Conservation (phyloP, 2,113 vertebrate genomes). For the Mustelus asterias region DNA sequence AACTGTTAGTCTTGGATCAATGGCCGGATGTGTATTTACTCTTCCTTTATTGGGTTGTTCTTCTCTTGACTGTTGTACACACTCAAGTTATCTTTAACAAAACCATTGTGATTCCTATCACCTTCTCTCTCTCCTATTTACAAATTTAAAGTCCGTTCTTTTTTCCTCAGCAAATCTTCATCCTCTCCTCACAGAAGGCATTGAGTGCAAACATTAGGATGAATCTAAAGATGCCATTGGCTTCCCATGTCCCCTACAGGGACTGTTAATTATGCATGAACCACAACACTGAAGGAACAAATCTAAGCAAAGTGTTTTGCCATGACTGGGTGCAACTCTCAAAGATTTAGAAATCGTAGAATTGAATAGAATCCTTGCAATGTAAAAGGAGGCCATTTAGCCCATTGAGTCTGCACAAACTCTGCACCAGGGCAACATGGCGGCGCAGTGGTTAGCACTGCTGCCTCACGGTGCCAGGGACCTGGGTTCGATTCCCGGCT, state of each 20-base stretch:
- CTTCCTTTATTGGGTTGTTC: not conserved
- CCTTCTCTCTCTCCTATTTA: not conserved
- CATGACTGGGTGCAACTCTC: not conserved
- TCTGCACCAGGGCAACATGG: too few relatives aligned
- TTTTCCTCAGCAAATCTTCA: not conserved
- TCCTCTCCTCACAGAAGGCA: not conserved
- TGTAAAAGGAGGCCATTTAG: too few relatives aligned
- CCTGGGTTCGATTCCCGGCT: too few relatives aligned
- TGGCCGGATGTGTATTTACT: not conserved
- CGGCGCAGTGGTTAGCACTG: too few relatives aligned
- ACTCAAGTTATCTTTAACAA: not conserved
- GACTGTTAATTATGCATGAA: not conserved
- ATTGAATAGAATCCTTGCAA: too few relatives aligned
- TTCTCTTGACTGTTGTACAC: not conserved
- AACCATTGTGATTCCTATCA: not conserved
- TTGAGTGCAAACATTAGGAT: not conserved
- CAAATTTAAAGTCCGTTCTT: not conserved
- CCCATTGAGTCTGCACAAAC: too few relatives aligned
- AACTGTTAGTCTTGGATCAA: not conserved
- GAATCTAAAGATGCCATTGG: not conserved
- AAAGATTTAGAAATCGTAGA: too few relatives aligned
- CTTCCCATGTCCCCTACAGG: not conserved
- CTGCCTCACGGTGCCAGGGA: too few relatives aligned
- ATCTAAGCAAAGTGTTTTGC: not conserved
- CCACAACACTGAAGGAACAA: not conserved